Base-by-base conservation (phyloP, 92 coral and sea anemone species). In the Umimayanthus chanpuru region DNA sequence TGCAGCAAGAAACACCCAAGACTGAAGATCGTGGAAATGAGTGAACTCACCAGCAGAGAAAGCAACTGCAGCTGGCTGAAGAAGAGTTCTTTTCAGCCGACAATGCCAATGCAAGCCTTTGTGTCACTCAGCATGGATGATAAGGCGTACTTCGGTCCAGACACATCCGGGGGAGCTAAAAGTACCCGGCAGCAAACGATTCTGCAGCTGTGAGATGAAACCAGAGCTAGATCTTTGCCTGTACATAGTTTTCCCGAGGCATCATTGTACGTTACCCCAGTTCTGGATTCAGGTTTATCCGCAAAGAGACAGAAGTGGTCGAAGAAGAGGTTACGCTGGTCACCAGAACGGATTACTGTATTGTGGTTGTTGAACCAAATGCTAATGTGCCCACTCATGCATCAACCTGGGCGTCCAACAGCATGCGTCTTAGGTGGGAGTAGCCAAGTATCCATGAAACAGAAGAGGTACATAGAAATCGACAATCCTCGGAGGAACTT, bases 1-100 rank as follows among this genome's bases (percentile, higher is more conserved):
- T 92, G 90, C 43, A 77, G 86, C 85, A 92, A 89, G 32, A 89
- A 82, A 65, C 88, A 6, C 92, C 92, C 18, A 90, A 87, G 88
- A 80, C 90, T 18, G 90, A 87, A 81, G 87, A 90, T 55, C 82
- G 39, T 26, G 80, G 79, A 53, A 90, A 86, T 29, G 90, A 90
- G 85, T 72, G 85, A 53, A 90, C 90, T 43, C 90, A 87, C 41
- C 90, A 90, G 23, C 88, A 86, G 76, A 29, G 66, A 67, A 90
- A 87, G 81, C 88, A 86, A 11, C 64, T 73, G 23, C 50, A 90
- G 89, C 77, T 85, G 53, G 89, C 90, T 67, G 86, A 86, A 71
- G 89, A 90, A 81, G 86, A 71, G 41, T 90, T 90, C 80, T 86
- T 36, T 86, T 89, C 11, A 89, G 86, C 73, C 30, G 29, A 25